A percentile compares a stretch with the other conserved stretches of the same genome.
Conservation (phyloP, 1,140 invertebrate species). For the Listronotus oregonensis region DNA sequence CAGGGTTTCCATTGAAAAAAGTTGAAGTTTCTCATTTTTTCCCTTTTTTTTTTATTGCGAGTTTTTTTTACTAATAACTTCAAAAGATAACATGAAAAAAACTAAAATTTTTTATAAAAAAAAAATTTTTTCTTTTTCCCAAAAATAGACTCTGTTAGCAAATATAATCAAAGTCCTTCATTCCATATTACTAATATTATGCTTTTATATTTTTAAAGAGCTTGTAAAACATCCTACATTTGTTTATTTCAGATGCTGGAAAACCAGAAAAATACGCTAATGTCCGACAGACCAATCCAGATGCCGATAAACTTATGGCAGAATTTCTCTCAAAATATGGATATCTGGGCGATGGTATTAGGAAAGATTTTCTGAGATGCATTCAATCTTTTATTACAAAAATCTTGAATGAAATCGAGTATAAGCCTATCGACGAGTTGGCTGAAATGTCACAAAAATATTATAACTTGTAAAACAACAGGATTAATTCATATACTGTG, state of each 20-base stretch:
- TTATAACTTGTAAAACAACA: constrained; percentile 75
- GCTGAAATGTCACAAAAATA: constrained; percentile 90
- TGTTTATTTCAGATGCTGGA: constrained; percentile 55
- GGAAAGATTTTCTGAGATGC: constrained; percentile 71
- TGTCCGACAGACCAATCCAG: constrained; percentile 59
- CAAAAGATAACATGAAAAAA: too few species aligned
- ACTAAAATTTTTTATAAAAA: too few species aligned
- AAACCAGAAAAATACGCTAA: constrained; percentile 58
- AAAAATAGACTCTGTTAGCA: too few species aligned
- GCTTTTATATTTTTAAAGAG: too few species aligned
- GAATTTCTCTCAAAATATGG: constrained; percentile 51
- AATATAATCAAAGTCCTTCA: too few species aligned
- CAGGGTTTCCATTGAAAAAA: too few species aligned
- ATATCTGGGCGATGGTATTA: constrained; percentile 58
- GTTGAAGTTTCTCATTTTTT: too few species aligned
- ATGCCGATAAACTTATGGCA: constrained; percentile 62
- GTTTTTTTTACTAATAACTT: too few species aligned
- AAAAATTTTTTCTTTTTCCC: too few species aligned
- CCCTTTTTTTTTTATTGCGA: too few species aligned
- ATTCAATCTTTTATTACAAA: constrained; percentile 70
- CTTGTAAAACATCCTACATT: background rate
- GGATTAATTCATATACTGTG: constrained; percentile 70
- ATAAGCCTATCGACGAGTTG: constrained; percentile 79
- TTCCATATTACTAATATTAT: too few species aligned
- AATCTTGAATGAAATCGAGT: constrained; percentile 66